Base-by-base conservation (phyloP, 2,797 vertebrate genomes). In the Gobionotothen gibberifrons region DNA sequence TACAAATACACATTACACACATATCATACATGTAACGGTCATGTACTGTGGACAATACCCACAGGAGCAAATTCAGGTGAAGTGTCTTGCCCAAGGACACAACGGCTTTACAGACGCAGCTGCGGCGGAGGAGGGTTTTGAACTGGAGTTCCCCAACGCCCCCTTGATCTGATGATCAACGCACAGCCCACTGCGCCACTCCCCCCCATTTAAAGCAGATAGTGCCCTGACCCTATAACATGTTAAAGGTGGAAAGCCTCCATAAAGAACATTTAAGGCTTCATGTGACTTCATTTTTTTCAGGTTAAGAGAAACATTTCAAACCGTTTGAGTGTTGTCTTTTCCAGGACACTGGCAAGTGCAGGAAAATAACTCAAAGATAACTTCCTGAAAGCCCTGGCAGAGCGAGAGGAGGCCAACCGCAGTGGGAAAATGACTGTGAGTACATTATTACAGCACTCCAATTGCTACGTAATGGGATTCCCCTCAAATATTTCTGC, bases 381-480 rank as follows among this genome's bases (percentile, higher is more conserved):
- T 83, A 91, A 95, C 91, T 97, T 97, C 90, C 92, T 96, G 90
- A 90, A 78, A 90, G 96, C 94, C 42, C 86, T 97, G 88, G 96
- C 94, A 46, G 81, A 93, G 76, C 95, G 95, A 79, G 97, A 97
- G 90, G 95, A 96, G 93, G 94, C 93, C 85, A 95, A 96, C 91
- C 90, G 85, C 77, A 94, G 40, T 72, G 96, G 95, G 87, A 95
- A 93, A 94, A 91, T 95, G 88, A 95, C 92, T 56, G 95, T 96
- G 91, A 97, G 97, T 97, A 94, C 90, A 87, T 89, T 84, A 93
- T 93, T 93, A 90, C 93, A 89, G 73, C 87, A 89, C 89, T 90
- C 79, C 69, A 69, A 90, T 86, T 82, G 85, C 91, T 94, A 93
- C 93, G 90, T 93, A 93, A 94, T 83, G 91, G 93, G 94, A 93